Evolutionary conservation across 2,888 invertebrate species (phyloP).

Genomic region (Microplitis manilae): DNA sequence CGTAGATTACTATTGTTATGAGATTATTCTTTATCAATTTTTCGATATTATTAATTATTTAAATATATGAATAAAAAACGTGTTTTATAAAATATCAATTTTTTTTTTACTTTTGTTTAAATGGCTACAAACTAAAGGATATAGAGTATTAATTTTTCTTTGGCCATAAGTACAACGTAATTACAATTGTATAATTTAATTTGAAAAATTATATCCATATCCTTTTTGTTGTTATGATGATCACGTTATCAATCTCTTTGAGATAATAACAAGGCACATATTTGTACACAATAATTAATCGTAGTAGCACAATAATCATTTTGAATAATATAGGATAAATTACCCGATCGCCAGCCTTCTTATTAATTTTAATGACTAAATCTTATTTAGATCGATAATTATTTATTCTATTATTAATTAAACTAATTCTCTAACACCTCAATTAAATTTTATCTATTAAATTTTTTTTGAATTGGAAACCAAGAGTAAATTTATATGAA

Average conservation of each 20-base stretch:
- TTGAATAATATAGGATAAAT: constrained; percentile 5
- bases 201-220: background rate
- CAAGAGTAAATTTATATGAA: too few species aligned
- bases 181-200: background rate
- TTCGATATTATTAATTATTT: too few species aligned
- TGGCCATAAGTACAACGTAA: background rate
- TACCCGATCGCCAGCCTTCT: background rate
- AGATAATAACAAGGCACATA: constrained; percentile 13
- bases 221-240: background rate
- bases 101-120: background rate
- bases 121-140: background rate
- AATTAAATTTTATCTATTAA: too few species aligned
- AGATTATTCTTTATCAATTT: background rate
- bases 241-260: background rate
- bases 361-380: too few species aligned
- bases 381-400: too few species aligned
- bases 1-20: background rate
- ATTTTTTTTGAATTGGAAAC: too few species aligned
- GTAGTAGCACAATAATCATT: background rate
- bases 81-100: background rate
- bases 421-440: too few species aligned
- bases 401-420: too few species aligned
- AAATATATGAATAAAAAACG: background rate
- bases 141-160: background rate
- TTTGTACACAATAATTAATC: constrained; percentile 23